Percentiles rank a stretch among this genome's conserved stretches.
Evolutionary conservation across 1,140 invertebrate genomes (phyloP).

Genomic region (Lysiphlebus fabarum): DNA sequence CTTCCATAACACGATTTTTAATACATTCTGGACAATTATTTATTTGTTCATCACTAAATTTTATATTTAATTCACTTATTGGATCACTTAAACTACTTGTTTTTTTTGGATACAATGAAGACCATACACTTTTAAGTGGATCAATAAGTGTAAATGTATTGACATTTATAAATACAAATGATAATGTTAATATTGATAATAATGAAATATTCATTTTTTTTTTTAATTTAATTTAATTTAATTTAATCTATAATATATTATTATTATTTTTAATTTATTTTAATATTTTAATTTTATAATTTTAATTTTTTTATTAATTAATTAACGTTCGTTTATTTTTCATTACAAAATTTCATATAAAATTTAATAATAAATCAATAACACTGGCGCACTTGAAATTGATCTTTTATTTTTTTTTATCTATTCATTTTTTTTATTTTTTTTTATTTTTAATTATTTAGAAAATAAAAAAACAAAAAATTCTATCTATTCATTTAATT

Average conservation of each 20-base stretch:
- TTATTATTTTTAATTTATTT: too few relatives aligned
- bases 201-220: constrained; percentile 18
- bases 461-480: too few relatives aligned
- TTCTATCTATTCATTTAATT: too few relatives aligned
- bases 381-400: neutral
- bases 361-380: neutral
- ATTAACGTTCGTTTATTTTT: constrained; percentile 7
- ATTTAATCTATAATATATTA: too few relatives aligned
- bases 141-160: constrained; percentile 34
- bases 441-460: too few relatives aligned
- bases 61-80: constrained; percentile 8
- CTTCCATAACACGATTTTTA: constrained; percentile 38
- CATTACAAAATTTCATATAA: neutral
- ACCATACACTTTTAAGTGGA: constrained; percentile 40
- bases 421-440: too few relatives aligned
- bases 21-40: constrained; percentile 39
- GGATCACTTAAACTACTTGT: constrained; percentile 13
- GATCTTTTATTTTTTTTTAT: too few relatives aligned
- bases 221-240: neutral
- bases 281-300: constrained; percentile 21
- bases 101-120: constrained; percentile 36
- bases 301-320: constrained; percentile 9
- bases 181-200: constrained; percentile 25
- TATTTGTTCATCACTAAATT: constrained; percentile 8
- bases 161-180: constrained; percentile 6